Percentiles rank a stretch among this genome's conserved stretches.
These are phyloP conservation scores for Melanostigma gelatinosum DNA, from an alignment of 2,113 vertebrate species.

Conservation along the genomic window DNA sequence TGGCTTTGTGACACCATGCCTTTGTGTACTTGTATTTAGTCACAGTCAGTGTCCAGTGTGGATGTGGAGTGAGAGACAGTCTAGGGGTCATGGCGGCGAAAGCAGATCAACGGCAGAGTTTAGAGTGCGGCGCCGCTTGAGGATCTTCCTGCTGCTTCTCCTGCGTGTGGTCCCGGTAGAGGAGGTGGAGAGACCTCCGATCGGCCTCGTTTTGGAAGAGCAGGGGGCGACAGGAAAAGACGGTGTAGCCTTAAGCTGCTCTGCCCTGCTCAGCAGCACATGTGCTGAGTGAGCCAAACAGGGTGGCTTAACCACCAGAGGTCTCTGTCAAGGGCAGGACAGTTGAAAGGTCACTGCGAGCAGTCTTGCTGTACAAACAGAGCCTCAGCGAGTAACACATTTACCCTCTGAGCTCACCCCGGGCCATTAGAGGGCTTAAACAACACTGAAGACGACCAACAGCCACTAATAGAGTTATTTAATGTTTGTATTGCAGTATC, in stretches of 20 bases:
- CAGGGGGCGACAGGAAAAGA: constrained; percentile 60
- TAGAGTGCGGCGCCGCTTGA: constrained; percentile 46
- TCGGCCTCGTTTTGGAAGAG: constrained; percentile 54
- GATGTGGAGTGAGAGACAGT: constrained; percentile 33
- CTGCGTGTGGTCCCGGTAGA: constrained; percentile 42
- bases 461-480: background rate
- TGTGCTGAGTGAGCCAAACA: constrained; percentile 82
- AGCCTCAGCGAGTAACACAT: constrained; percentile 52
- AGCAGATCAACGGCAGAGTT: constrained; percentile 77
- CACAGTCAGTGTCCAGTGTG: constrained; percentile 13
- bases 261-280: constrained; percentile 79
- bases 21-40: constrained; percentile 6
- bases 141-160: constrained; percentile 61
- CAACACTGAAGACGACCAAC: constrained; percentile 6
- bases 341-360: constrained; percentile 79
- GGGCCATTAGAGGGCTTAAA: constrained; percentile 22
- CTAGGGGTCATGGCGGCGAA: constrained; percentile 48
- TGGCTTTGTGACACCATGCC: background rate
- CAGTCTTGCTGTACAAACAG: constrained; percentile 71
- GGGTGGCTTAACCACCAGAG: constrained; percentile 81
- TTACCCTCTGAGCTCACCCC: constrained; percentile 56
- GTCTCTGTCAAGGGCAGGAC: constrained; percentile 82
- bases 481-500: background rate
- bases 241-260: constrained; percentile 77
- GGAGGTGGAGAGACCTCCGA: constrained; percentile 59